Conservation (phyloP, 2,113 vertebrate genomes). For the Nematolebias whitei region DNA sequence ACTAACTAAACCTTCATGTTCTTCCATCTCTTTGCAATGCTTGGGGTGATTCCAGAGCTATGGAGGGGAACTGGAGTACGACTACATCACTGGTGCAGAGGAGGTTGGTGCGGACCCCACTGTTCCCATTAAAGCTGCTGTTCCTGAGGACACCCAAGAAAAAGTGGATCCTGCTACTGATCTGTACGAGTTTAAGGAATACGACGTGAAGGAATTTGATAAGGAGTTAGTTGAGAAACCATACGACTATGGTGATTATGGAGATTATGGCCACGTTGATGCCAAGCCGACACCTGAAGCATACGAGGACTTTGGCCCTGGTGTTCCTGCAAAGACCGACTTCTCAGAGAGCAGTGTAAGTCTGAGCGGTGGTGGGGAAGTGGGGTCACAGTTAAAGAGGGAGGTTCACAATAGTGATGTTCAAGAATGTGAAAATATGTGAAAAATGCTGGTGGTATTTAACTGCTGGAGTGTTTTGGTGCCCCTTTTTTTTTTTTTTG, state of each 20-base stretch:
- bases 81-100: slow-evolving; percentile 95
- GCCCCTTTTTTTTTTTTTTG: slow-evolving; percentile 35
- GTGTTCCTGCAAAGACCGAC: slow-evolving; percentile 92
- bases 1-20: slow-evolving; percentile 50
- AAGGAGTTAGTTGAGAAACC: slow-evolving; percentile 76
- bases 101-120: slow-evolving; percentile 86
- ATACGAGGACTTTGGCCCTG: slow-evolving; percentile 88
- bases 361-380: slow-evolving; percentile 36
- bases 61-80: slow-evolving; percentile 90
- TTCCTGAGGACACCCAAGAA: slow-evolving; percentile 52
- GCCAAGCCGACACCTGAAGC: slow-evolving; percentile 80
- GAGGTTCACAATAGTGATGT: background rate
- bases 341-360: slow-evolving; percentile 92
- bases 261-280: slow-evolving; percentile 85
- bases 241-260: slow-evolving; percentile 83
- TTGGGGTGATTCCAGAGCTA: slow-evolving; percentile 75
- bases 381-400: background rate
- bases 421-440: slow-evolving; percentile 45
- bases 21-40: background rate
- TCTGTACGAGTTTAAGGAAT: slow-evolving; percentile 86
- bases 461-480: slow-evolving; percentile 1
- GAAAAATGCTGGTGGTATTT: slow-evolving; percentile 30
- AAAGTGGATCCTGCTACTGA: slow-evolving; percentile 77
- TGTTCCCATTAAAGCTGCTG: slow-evolving; percentile 63
- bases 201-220: slow-evolving; percentile 82